A percentile compares a stretch with the other conserved stretches of the same genome.
These are phyloP conservation scores for Heterotilapia buettikoferi DNA, from an alignment of 2,113 vertebrate species.

Conservation along the genomic window DNA sequence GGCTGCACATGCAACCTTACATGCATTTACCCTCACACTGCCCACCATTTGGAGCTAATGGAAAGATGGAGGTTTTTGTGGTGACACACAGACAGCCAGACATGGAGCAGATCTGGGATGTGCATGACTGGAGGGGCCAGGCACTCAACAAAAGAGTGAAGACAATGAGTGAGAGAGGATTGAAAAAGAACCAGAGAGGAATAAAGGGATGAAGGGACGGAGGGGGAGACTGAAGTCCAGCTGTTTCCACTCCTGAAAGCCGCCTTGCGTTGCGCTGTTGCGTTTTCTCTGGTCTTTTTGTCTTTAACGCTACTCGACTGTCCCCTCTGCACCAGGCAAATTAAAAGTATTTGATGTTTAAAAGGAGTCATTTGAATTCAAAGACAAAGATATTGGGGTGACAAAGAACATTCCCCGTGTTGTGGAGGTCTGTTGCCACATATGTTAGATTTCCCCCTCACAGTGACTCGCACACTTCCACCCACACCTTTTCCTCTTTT, in stretches of 20 bases:
- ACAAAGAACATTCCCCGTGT: constrained; percentile 38
- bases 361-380: constrained; percentile 65
- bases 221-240: constrained; percentile 3
- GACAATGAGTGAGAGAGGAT: neutral
- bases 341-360: constrained; percentile 57
- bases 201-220: constrained; percentile 9
- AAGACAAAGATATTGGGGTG: constrained; percentile 50
- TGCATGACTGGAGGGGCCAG: neutral
- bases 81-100: neutral
- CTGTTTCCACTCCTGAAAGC: constrained; percentile 15
- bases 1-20: neutral
- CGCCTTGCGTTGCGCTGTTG: neutral
- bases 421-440: neutral
- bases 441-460: constrained; percentile 40
- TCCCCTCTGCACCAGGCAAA: constrained; percentile 12
- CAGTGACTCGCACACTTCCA: neutral
- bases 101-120: neutral
- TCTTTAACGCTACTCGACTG: neutral
- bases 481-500: neutral
- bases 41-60: neutral
- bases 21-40: neutral
- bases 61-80: neutral
- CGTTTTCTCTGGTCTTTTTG: neutral
- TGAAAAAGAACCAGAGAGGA: neutral
- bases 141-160: constrained; percentile 22